phyloP scores from a whole-genome alignment of 1,140 invertebrate species.

The Bombus affinis region DNA sequence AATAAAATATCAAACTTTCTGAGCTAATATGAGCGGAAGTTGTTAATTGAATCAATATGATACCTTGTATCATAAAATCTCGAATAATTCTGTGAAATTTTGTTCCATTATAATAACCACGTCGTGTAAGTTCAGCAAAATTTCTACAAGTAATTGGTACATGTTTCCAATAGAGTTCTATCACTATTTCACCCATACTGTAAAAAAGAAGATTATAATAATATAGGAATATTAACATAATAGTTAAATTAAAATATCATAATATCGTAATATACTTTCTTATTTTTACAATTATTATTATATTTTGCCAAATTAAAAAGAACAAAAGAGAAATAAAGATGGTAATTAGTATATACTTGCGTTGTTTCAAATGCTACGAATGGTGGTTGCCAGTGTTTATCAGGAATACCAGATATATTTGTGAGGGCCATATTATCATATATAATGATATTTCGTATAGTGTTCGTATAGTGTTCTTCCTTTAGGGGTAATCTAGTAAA shows the following conservation, averaged over 20 bases:
- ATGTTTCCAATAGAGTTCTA: slow-evolving; percentile 99
- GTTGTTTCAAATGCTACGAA: slow-evolving; percentile 91
- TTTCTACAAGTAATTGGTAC: slow-evolving; percentile 97
- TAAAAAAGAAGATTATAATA: slow-evolving; percentile 58
- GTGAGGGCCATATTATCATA: slow-evolving; percentile 68
- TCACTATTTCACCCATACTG: slow-evolving; percentile 95
- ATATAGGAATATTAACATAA: no score
- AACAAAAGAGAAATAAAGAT: slow-evolving; percentile 22
- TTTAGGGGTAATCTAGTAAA: not conserved
- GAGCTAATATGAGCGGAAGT: no score
- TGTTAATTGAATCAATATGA: not conserved
- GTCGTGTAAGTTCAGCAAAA: slow-evolving; percentile 95
- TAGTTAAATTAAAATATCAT: no score
- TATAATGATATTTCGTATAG: not conserved
- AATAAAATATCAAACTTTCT: not conserved
- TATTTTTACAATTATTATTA: no score
- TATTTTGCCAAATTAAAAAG: not conserved
- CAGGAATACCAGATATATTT: slow-evolving; percentile 87
- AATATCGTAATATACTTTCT: no score
- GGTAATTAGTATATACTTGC: slow-evolving; percentile 82
- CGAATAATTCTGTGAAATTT: slow-evolving; percentile 98
- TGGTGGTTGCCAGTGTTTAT: slow-evolving; percentile 94
- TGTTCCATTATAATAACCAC: slow-evolving; percentile 98
- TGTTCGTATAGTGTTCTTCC: not conserved
- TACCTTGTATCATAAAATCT: slow-evolving; percentile 98